Conservation (phyloP, 1,140 invertebrate species). For the Oncopeltus fasciatus region DNA sequence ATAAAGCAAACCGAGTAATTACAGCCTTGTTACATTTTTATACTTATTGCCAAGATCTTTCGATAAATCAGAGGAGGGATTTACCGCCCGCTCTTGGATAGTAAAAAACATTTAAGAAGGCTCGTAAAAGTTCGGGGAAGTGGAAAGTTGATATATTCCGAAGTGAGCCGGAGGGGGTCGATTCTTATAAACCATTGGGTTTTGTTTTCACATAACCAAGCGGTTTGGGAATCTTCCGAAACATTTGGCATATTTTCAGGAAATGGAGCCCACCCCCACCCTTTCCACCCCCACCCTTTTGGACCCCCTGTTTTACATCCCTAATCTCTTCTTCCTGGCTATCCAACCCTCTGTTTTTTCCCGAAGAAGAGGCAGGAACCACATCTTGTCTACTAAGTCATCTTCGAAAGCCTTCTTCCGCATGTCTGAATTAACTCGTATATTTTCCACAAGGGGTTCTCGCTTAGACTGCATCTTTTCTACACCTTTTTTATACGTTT, state of each 20-base stretch:
- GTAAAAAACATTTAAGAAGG: slow-evolving; percentile 4
- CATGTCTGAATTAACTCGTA: no score
- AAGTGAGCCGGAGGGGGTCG: slow-evolving; percentile 5
- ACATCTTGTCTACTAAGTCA: no score
- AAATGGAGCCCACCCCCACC: not conserved
- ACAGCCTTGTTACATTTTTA: slow-evolving; percentile 1
- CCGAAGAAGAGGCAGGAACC: no score
- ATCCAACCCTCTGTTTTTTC: no score
- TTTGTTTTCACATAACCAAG: slow-evolving; percentile 18
- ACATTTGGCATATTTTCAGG: slow-evolving; percentile 18
- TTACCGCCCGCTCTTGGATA: not conserved
- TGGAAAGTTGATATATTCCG: slow-evolving; percentile 11
- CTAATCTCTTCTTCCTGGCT: no score
- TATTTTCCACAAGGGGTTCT: no score
- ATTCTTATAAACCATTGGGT: slow-evolving; percentile 18
- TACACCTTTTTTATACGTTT: no score
- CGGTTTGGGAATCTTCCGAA: slow-evolving; percentile 18
- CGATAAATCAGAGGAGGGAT: not conserved
- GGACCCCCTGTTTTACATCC: not conserved
- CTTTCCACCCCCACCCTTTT: not conserved
- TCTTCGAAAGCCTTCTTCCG: no score
- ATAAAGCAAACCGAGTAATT: not conserved
- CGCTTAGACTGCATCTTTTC: no score
- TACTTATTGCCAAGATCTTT: not conserved
- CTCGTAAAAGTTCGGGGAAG: slow-evolving; percentile 14